phyloP scores from a whole-genome alignment of 2,797 vertebrate species.

The Crocidura indochinensis region DNA sequence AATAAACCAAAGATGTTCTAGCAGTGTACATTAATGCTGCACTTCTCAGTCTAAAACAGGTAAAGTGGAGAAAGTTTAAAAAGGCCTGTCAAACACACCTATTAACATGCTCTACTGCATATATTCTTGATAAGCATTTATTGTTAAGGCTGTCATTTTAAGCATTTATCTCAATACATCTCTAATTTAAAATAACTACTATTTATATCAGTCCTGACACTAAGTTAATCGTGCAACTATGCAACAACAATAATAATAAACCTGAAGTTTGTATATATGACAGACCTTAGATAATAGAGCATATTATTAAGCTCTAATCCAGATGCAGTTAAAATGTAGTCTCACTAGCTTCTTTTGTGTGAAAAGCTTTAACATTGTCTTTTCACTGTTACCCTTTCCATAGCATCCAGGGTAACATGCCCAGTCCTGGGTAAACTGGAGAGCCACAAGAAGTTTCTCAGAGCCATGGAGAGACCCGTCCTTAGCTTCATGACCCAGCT shows the following conservation, averaged over 20 bases:
- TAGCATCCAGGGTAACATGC: not conserved
- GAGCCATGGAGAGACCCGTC: not conserved
- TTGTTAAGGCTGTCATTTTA: conserved; percentile 28
- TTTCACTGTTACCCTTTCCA: not conserved
- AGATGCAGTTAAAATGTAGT: not conserved
- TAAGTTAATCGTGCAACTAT: conserved; percentile 28
- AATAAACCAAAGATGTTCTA: no score
- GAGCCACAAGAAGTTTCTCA: no score
- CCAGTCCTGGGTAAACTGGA: not conserved
- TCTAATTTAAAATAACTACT: conserved; percentile 16
- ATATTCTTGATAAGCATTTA: not conserved
- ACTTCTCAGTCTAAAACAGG: no score
- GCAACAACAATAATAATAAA: not conserved
- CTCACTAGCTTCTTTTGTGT: not conserved
- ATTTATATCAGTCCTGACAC: conserved; percentile 11
- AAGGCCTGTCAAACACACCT: no score
- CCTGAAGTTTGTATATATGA: not conserved
- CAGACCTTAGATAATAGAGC: not conserved
- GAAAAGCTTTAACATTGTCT: conserved; percentile 9
- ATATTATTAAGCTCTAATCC: not conserved
- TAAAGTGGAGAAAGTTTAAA: no score
- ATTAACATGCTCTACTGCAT: not conserved
- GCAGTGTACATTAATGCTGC: no score
- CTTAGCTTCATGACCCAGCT: not conserved
- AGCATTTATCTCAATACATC: conserved; percentile 26